Conservation (phyloP, 2,113 vertebrate genomes). For the Mustela nigripes region DNA sequence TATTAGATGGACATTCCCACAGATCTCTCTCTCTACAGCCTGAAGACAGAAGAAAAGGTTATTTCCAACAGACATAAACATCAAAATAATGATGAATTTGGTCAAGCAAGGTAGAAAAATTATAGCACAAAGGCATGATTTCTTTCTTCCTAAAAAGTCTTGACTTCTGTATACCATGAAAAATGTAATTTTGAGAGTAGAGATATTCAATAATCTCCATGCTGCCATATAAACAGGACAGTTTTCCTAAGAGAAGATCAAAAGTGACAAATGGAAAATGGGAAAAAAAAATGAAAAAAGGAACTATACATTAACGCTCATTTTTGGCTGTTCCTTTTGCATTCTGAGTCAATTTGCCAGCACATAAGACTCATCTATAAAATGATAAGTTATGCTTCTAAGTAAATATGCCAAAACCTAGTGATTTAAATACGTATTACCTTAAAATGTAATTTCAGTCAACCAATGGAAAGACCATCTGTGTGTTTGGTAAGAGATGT, state of each 20-base stretch:
- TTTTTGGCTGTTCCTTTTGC: conserved; percentile 51
- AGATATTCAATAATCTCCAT: neutral
- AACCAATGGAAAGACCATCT: neutral
- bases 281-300: neutral
- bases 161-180: neutral
- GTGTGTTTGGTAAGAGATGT: neutral
- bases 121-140: neutral
- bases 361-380: neutral
- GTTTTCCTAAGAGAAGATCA: conserved; percentile 32
- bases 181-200: conserved; percentile 38
- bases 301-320: neutral
- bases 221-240: neutral
- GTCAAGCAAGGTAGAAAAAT: conserved; percentile 24
- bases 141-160: conserved; percentile 32
- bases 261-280: conserved; percentile 40
- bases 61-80: neutral
- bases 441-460: conserved; percentile 58
- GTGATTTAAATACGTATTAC: neutral
- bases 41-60: conserved; percentile 82
- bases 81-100: neutral
- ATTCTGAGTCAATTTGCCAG: conserved; percentile 52
- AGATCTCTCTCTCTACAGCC: conserved; percentile 95
- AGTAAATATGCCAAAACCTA: conserved; percentile 46
- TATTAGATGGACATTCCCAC: conserved; percentile 95
- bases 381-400: conserved; percentile 36